Evolutionary conservation across 1,140 invertebrate species (phyloP), one percentile per base, ranked within the genome.

Genomic region (Drosophila paulistorum): DNA sequence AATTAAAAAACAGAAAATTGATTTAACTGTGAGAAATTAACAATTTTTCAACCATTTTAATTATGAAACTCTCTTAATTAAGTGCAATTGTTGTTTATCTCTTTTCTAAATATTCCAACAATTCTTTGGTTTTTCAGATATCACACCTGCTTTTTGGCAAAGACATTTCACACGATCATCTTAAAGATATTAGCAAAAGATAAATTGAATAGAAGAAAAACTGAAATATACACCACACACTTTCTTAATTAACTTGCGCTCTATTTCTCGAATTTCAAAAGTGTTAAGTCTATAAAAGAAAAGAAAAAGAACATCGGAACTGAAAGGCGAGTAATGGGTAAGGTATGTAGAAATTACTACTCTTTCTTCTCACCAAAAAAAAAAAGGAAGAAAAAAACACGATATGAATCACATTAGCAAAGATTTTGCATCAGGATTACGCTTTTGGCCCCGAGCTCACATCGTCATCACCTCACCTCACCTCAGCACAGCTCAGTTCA

Each of bases 381-480:
- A 13, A 39, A n/a, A 39, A 39, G 4, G 2, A 39, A 5, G 10
- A 39, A 5, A 11, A 57, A 14, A 30, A 14, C 23, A 42, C 55
- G 82, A 85, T 85, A 79, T 17, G 76, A 79, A 86, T 86, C 83
- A 86, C 83, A 86, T 86, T 86, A 86, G 82, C 42, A 10, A 30
- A 89, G 84, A 90, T 89, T 51, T 81, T 84, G 80, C 84, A 89
- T 75, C 71, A 62, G 74, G 85, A 89, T 89, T 89, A 84, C 69
- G 71, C 70, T 63, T 73, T 30, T 1, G 74, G 74, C 67, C 20
- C 68, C 54, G 65, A 70, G 61, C 45, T 23, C 45, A 51, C 45
- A 51, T 11, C 68, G 74, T 48, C 55, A 76, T 48, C 30, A 30
- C 30, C 30, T 30, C 30, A n/a, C n/a, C n/a, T n/a, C n/a, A n/a